Evolutionary conservation across 64 coral and sea anemone genomes (phyloP).

Genomic region (Montipora sp.): DNA sequence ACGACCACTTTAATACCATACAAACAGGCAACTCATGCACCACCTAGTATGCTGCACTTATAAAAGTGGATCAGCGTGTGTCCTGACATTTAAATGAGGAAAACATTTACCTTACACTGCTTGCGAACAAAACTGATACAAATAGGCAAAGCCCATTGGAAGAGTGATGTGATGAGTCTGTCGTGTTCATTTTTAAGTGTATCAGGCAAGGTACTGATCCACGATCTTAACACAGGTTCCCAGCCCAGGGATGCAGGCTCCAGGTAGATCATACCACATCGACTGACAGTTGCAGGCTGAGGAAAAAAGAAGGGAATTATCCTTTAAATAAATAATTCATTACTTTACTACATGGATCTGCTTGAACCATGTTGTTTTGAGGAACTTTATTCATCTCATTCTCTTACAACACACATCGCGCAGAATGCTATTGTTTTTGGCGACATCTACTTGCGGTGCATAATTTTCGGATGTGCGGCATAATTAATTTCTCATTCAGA

Average conservation of each 20-base stretch:
- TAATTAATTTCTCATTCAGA: too few relatives aligned
- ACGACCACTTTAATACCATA: too few relatives aligned
- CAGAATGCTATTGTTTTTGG: too few relatives aligned
- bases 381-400: too few relatives aligned
- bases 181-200: constrained; percentile 61
- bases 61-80: too few relatives aligned
- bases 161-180: constrained; percentile 84
- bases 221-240: constrained; percentile 91
- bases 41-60: too few relatives aligned
- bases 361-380: too few relatives aligned
- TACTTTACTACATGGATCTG: too few relatives aligned
- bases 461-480: too few relatives aligned
- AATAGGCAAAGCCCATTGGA: constrained; percentile 88
- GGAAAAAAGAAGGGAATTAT: neutral
- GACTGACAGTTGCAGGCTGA: constrained; percentile 97
- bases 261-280: constrained; percentile 99
- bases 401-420: too few relatives aligned
- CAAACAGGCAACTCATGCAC: too few relatives aligned
- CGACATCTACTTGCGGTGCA: too few relatives aligned
- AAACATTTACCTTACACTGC: constrained; percentile 85
- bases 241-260: constrained; percentile 94
- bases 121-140: constrained; percentile 93
- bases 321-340: neutral
- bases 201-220: constrained; percentile 78
- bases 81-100: neutral